Conservation (phyloP, 2,797 vertebrate species). For the Thripadectes ignobilis region DNA sequence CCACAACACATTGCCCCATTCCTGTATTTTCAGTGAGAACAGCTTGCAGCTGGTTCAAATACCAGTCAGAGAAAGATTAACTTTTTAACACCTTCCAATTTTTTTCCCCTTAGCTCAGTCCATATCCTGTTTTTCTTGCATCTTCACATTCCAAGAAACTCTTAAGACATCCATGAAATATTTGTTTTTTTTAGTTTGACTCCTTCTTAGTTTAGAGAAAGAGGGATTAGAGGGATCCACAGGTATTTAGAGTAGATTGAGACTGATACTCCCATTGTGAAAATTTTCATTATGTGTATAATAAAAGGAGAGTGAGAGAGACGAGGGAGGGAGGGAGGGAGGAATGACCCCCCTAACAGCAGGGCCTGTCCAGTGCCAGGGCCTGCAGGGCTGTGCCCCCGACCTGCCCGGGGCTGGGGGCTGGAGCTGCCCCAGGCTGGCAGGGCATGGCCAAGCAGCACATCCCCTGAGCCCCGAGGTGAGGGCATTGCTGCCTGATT, state of each 20-base stretch:
- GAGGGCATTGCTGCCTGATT: slow-evolving; percentile 59
- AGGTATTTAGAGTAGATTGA: slow-evolving; percentile 45
- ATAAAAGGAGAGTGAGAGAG: not conserved
- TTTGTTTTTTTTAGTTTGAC: slow-evolving; percentile 54
- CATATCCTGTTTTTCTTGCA: not conserved
- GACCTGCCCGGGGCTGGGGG: not conserved
- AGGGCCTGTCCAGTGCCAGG: not conserved
- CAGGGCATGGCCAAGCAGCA: slow-evolving; percentile 1
- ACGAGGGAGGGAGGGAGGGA: not conserved
- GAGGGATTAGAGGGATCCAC: slow-evolving; percentile 31
- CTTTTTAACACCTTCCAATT: not conserved
- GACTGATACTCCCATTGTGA: slow-evolving; percentile 48
- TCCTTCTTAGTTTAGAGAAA: slow-evolving; percentile 40
- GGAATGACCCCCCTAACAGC: not conserved
- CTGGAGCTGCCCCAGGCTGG: too few species aligned
- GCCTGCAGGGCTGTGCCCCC: not conserved
- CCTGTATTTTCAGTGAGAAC: not conserved
- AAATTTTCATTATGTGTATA: not conserved
- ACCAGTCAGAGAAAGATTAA: not conserved
- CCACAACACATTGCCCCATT: not conserved
- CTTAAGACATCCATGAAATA: slow-evolving; percentile 13
- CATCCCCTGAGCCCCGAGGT: slow-evolving; percentile 39
- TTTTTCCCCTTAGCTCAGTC: not conserved
- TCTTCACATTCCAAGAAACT: not conserved
- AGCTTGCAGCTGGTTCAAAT: not conserved